Percentiles rank a stretch among this genome's conserved stretches.
These are phyloP conservation scores for Pelmatolapia mariae DNA, from an alignment of 2,113 vertebrate species.

Conservation along the genomic window DNA sequence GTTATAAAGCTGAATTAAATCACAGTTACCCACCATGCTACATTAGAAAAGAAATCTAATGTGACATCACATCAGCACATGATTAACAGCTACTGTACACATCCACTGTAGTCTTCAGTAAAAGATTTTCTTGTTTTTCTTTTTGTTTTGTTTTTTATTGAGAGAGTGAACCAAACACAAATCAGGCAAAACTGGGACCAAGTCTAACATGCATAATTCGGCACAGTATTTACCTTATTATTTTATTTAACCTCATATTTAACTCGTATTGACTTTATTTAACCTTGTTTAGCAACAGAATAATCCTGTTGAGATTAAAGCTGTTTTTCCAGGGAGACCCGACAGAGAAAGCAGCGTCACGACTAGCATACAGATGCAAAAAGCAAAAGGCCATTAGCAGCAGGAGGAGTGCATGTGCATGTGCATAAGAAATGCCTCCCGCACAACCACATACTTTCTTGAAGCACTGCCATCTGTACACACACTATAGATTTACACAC, in stretches of 20 bases:
- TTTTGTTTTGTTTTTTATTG: neutral
- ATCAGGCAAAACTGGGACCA: neutral
- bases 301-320: conserved; percentile 15
- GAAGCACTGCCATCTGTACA: neutral
- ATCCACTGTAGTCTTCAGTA: neutral
- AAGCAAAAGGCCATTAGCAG: neutral
- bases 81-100: neutral
- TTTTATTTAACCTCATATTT: conserved; percentile 26
- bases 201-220: neutral
- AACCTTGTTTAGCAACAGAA: conserved; percentile 29
- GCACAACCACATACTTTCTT: neutral
- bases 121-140: accelerated
- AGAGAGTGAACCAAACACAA: neutral
- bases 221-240: neutral
- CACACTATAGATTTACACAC: neutral
- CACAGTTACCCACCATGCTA: neutral
- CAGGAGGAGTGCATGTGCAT: neutral
- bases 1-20: neutral
- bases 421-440: neutral
- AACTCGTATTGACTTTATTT: conserved; percentile 26
- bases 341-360: neutral
- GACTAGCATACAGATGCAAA: conserved; percentile 6
- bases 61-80: neutral
- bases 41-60: neutral
- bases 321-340: conserved; percentile 7